These are phyloP conservation scores for Andricus grossulariae DNA, from an alignment of 1,140 invertebrate genomes.

Conservation along the genomic window DNA sequence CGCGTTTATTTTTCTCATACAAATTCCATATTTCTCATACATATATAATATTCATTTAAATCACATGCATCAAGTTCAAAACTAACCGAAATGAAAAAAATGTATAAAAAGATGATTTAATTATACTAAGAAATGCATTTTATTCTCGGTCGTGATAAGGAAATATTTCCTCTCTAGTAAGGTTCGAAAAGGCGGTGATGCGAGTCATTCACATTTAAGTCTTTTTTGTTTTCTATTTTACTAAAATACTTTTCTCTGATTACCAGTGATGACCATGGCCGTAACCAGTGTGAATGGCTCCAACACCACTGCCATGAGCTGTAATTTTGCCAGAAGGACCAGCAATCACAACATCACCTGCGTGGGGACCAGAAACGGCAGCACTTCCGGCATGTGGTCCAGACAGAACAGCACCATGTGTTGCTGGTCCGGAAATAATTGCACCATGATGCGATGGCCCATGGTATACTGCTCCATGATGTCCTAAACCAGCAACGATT, in stretches of 20 bases:
- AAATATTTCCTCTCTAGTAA: neutral
- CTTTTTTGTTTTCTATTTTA: constrained; percentile 19
- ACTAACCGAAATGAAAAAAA: neutral
- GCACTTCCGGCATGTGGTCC: constrained; percentile 70
- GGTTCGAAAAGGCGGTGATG: neutral
- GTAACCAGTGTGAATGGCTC: constrained; percentile 65
- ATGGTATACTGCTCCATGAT: constrained; percentile 51
- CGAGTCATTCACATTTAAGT: constrained; percentile 7
- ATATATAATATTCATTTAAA: neutral
- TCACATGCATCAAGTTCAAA: constrained; percentile 8
- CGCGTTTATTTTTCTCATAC: neutral
- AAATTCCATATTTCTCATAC: neutral
- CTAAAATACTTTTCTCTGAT: constrained; percentile 32
- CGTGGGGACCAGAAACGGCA: constrained; percentile 68
- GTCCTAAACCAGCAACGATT: constrained; percentile 52
- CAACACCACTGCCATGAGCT: constrained; percentile 70
- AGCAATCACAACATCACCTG: constrained; percentile 71
- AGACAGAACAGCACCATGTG: constrained; percentile 66
- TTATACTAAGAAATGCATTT: constrained; percentile 7
- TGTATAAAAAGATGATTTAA: neutral
- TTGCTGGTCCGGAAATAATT: constrained; percentile 58
- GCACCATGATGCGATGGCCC: constrained; percentile 54
- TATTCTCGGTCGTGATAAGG: constrained; percentile 8
- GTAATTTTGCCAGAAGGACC: constrained; percentile 73
- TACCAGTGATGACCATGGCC: constrained; percentile 66